Conservation (phyloP, 2,113 vertebrate genomes). For the Phalacrocorax aristotelis region DNA sequence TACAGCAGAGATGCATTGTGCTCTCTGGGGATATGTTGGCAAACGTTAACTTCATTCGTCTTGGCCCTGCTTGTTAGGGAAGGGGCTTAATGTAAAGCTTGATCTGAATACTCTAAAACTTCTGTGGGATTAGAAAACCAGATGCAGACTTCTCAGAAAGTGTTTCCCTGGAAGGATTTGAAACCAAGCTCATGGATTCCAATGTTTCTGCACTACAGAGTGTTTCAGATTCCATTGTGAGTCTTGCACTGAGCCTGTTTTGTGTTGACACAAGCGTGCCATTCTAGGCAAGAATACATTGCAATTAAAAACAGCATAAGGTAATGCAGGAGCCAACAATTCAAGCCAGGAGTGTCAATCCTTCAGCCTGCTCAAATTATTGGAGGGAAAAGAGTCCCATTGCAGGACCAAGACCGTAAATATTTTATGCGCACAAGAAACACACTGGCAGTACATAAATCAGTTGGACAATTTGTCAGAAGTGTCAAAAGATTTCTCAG, state of each 20-base stretch:
- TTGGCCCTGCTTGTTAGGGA: neutral
- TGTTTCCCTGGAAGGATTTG: constrained; percentile 14
- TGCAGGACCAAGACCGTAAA: neutral
- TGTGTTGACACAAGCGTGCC: neutral
- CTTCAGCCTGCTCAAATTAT: neutral
- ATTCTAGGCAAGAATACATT: neutral
- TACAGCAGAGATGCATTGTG: neutral
- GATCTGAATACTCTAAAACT: neutral
- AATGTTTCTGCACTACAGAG: neutral
- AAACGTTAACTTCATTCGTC: neutral
- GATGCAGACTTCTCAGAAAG: constrained; percentile 2
- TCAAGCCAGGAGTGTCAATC: neutral
- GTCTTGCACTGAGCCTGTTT: neutral
- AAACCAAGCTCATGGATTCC: neutral
- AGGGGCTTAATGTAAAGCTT: neutral
- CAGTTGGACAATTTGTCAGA: neutral
- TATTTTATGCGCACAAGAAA: neutral
- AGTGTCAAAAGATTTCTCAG: neutral
- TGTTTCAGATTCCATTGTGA: constrained; percentile 8
- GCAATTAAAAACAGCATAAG: neutral
- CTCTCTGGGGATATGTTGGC: neutral
- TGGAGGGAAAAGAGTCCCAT: neutral
- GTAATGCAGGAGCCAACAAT: neutral
- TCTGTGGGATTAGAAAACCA: constrained; percentile 38
- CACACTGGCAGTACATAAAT: neutral